Conservation (phyloP, 2,113 vertebrate species). For the Campylomormyrus tamandua region DNA sequence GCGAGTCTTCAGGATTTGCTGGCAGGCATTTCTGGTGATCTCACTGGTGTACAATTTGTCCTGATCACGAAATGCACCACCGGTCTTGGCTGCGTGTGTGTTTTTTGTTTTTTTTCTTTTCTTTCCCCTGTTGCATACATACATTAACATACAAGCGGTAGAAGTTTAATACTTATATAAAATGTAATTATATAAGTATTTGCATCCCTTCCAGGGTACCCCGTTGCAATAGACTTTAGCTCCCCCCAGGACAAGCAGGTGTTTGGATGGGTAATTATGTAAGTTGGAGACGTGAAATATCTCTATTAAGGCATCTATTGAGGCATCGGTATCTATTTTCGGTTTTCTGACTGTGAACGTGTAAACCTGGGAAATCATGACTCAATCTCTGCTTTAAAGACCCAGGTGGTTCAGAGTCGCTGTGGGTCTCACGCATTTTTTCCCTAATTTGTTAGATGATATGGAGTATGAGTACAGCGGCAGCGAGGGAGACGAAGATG, state of each 20-base stretch:
- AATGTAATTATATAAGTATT: not conserved
- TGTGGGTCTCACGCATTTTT: not conserved
- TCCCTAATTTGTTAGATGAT: slow-evolving; percentile 69
- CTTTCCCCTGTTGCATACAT: not conserved
- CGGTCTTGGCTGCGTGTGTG: not conserved
- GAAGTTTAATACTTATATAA: not conserved
- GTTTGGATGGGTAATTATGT: not conserved
- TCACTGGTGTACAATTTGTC: slow-evolving; percentile 3
- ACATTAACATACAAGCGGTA: not conserved
- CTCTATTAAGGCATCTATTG: not conserved
- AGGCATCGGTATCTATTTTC: not conserved
- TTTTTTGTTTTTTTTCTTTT: not conserved
- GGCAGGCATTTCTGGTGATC: not conserved
- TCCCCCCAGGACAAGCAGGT: not conserved
- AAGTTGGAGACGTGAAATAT: not conserved
- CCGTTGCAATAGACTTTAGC: not conserved
- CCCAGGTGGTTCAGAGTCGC: not conserved
- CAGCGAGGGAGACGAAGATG: slow-evolving; percentile 95
- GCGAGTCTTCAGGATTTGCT: not conserved
- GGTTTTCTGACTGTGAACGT: not conserved
- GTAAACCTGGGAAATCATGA: not conserved
- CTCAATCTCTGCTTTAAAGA: not conserved
- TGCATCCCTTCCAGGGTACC: not conserved
- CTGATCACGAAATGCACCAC: not conserved
- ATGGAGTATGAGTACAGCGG: slow-evolving; percentile 97